Base-by-base conservation (phyloP, 2,888 invertebrate species). In the Nebria salina region DNA sequence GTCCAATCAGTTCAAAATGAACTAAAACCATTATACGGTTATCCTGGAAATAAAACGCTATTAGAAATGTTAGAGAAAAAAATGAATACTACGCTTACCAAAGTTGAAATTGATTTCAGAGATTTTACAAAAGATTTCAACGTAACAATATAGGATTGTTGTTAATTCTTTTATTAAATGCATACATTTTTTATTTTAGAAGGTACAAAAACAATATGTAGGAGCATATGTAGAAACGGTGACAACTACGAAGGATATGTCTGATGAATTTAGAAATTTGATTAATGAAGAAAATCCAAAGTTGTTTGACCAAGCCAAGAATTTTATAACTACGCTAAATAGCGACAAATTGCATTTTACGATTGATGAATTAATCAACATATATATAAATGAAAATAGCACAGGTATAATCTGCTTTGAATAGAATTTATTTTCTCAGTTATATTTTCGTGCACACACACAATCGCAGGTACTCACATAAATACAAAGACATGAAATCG, bases 21-120 rank as follows among this genome's bases (percentile, higher is more conserved):
- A 83, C 81, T 88, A 72, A 87, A 86, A 82, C 84, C 86, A 2
- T 80, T 87, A 42, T 84, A 86, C 82, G 88, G 88, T 25, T 86
- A 86, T 84, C 86, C 86, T 2, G 85, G 84, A 1, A 87, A 87
- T 75, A 83, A 81, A 72, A 42, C 77, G 26, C 82, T 86, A 65
- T 81, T 88, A 72, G 83, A 84, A 13, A 82, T 85, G n/a, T 76
- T 88, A n/a, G 78, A 85, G 81, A 68, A 83, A 13, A 84, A 85
- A 82, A 84, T 86, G 81, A 76, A 65, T 15, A 73, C 83, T 65
- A 75, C 76, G 70, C 65, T 83, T 41, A 25, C 80, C 11, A 34
- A 65, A 76, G 43, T 20, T 70, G 13, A 54, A 75, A 54, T 9
- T 82, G 43, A 77, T 83, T 83, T 70, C 68, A 76, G 2, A 3